Conservation (phyloP, 2,113 vertebrate genomes). For the Cromileptes altivelis region DNA sequence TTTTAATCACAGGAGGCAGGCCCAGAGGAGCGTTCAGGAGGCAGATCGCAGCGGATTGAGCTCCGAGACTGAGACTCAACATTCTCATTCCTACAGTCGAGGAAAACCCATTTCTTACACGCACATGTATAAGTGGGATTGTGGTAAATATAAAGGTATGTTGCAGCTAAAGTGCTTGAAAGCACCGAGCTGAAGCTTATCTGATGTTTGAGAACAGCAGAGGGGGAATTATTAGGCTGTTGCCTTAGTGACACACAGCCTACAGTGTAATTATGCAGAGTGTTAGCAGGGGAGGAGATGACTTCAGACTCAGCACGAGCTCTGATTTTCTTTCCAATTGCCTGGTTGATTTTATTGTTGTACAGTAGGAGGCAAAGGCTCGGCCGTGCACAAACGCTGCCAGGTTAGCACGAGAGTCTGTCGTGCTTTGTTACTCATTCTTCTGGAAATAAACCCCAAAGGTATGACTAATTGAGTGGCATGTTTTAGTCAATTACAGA, state of each 20-base stretch:
- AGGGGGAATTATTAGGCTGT: conserved; percentile 64
- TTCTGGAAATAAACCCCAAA: background rate
- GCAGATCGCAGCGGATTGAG: background rate
- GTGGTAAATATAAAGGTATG: background rate
- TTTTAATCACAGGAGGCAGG: conserved; percentile 23
- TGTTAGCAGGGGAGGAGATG: conserved; percentile 32
- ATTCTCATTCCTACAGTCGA: background rate
- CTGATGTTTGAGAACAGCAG: conserved; percentile 45
- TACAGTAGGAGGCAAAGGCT: conserved; percentile 17
- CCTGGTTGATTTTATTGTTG: background rate
- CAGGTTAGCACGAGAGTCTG: background rate
- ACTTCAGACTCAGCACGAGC: conserved; percentile 34
- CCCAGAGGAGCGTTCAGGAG: background rate
- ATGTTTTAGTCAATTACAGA: background rate
- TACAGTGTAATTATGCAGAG: conserved; percentile 68
- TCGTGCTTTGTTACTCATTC: background rate
- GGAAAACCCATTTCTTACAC: background rate
- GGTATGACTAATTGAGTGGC: background rate
- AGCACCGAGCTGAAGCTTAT: background rate
- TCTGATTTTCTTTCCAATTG: conserved; percentile 11
- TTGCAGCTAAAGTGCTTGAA: background rate
- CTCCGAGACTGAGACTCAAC: background rate
- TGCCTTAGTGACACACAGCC: conserved; percentile 74
- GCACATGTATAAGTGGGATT: background rate
- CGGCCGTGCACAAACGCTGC: background rate